Base-by-base conservation (phyloP, 1,140 invertebrate genomes). In the Drosophila tsacasi region DNA sequence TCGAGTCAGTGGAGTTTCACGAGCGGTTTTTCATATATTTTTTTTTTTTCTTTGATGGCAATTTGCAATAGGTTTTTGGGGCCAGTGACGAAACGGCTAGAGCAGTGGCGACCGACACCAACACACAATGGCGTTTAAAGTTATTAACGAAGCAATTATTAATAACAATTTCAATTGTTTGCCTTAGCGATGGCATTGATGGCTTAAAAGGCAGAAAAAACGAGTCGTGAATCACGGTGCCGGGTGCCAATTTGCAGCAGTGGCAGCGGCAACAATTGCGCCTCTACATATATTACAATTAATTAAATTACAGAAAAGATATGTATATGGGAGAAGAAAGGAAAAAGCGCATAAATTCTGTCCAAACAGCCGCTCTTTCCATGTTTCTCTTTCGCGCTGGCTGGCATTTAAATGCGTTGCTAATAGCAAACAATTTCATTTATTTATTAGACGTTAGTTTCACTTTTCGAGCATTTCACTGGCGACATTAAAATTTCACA, bases 371-470 rank as follows among this genome's bases (percentile, higher is more conserved):
- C 37, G 52, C 79, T 81, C 49, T 67, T 61, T 64, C 63, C 59
- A 54, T 74, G 49, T 74, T 46, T 74, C 58, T 57, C 27, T 55
- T 55, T 46, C 35, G 21, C 32, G 13, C 30, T 46, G 9, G 57
- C 66, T 83, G 83, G 69, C 83, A 86, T 89, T 83, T 87, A 84
- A 89, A 87, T 87, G 84, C 83, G 83, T 64, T 83, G 66, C 77
- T 87, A 90, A 89, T 89, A 79, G 81, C 81, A 90, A 89, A 89
- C 84, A 89, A 90, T 89, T 90, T 89, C 77, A 89, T 89, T 90
- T 86, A 90, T 89, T 89, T 89, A 90, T 89, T 90, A 84, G 81
- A 75, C 68, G 68, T 79, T 81, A 89, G 84, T 89, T 89, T 89
- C 84, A 89, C 84, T 89, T 89, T 89, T 87, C 61, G 67, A 69